Evolutionary conservation across 2,113 vertebrate genomes (phyloP), one percentile per base, ranked within the genome.

Genomic region (Rhinopomastus cyanomelas): DNA sequence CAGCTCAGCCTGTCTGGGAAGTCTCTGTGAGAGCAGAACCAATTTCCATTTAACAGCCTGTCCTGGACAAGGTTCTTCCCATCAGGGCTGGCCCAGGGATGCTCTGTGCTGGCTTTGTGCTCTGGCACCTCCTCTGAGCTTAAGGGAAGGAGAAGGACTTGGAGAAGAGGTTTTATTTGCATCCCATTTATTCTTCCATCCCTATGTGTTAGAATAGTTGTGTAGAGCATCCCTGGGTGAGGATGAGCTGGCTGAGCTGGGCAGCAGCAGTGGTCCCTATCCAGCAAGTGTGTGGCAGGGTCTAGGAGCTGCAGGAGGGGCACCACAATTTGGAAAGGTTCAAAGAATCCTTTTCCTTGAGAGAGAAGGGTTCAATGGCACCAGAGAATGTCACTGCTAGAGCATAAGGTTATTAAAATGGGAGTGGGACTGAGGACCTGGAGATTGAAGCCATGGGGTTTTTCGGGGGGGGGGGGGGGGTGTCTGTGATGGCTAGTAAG

Each of bases 271-370:
- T 46, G 39, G n/a, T 71, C 5, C 34, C 9, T 20, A 2, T 21
- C 23, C 53, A 36, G 13, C 0, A 3, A n/a, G 42, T 59, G 29
- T 1, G 0, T 0, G 2, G 74, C 1, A 2, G 25, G 49, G 26
- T 34, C 65, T 66, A 22, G 55, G 29, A 71, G 82, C 52, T 48
- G 57, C 68, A 0, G 3, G 52, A 62, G 48, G 42, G 16, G 66
- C 59, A 27, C 27, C 78, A 67, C 26, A 3, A 32, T 22, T 4
- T 49, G 59, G 64, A 27, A 48, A 84, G 36, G 59, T 44, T 26
- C 14, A 53, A 42, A 39, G 30, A 39, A 69, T 29, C 3, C n/a
- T 61, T 75, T 74, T 60, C 6, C 46, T 36, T 61, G 17, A 20
- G 39, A 46, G 26, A 46, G 53, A 81, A 56, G 34, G 8, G 19